A percentile compares a stretch with the other conserved stretches of the same genome.
These are phyloP conservation scores for Poliocrania exsul DNA, from an alignment of 2,797 vertebrate genomes.

Conservation along the genomic window DNA sequence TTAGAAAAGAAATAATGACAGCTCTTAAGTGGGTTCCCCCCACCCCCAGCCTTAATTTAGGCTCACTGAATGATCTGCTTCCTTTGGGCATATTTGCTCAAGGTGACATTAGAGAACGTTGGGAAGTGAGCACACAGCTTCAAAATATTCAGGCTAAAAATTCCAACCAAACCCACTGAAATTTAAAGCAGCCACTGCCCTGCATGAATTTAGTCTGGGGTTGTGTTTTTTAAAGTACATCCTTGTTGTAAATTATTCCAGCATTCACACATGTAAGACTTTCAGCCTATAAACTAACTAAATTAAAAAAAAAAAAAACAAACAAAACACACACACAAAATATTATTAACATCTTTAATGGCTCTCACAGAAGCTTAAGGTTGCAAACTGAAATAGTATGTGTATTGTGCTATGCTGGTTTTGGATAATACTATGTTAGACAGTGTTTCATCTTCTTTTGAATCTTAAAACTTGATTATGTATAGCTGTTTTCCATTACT, in stretches of 20 bases:
- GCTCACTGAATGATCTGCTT: slow-evolving; percentile 39
- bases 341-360: no score
- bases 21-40: slow-evolving; percentile 38
- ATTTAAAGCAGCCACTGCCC: background rate
- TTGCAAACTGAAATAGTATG: no score
- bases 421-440: no score
- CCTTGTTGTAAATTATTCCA: background rate
- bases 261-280: background rate
- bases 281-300: no score
- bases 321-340: no score
- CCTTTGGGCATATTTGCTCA: slow-evolving; percentile 65
- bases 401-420: no score
- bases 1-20: slow-evolving; percentile 63
- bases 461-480: no score
- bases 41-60: slow-evolving; percentile 34
- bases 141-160: slow-evolving; percentile 19
- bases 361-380: no score
- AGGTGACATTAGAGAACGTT: slow-evolving; percentile 55
- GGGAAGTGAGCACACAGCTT: background rate
- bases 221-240: background rate
- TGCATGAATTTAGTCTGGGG: background rate
- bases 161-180: background rate
- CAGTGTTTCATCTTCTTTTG: no score
- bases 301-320: no score
- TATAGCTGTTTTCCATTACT: no score